These are phyloP conservation scores for Copidosoma floridanum DNA, from an alignment of 1,140 invertebrate species.

Conservation along the genomic window DNA sequence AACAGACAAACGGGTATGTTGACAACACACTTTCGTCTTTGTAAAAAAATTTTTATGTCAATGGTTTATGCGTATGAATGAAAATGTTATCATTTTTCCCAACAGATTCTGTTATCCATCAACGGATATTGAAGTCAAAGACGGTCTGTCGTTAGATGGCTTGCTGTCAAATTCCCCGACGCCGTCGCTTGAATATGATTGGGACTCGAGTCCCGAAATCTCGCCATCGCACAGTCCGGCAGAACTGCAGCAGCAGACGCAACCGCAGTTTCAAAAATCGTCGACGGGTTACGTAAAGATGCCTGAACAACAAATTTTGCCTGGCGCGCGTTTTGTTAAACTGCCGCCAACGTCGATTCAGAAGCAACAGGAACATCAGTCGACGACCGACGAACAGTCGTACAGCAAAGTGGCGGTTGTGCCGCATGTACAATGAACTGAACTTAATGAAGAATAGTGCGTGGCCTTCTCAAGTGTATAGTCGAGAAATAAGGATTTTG, in stretches of 20 bases:
- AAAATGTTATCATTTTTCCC: not conserved
- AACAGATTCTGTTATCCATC: constrained; percentile 15
- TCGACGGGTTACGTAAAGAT: constrained; percentile 19
- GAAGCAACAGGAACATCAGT: constrained; percentile 28
- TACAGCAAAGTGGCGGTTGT: constrained; percentile 49
- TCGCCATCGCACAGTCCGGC: not conserved
- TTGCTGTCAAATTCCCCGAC: not conserved
- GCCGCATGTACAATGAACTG: constrained; percentile 26
- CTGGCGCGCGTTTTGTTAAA: not conserved
- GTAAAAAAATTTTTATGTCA: not conserved
- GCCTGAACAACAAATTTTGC: constrained; percentile 14
- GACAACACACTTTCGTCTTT: not conserved
- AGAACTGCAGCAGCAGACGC: not conserved
- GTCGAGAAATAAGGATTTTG: too few species aligned
- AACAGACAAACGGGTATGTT: not conserved
- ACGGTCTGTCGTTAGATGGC: not conserved
- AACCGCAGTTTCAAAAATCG: not conserved
- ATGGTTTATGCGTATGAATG: too few species aligned
- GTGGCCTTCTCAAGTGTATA: too few species aligned
- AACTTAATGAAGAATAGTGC: not conserved
- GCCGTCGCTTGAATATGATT: not conserved
- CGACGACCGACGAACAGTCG: constrained; percentile 39
- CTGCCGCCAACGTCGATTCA: constrained; percentile 10
- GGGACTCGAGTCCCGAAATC: not conserved
- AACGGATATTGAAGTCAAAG: constrained; percentile 8